Evolutionary conservation across 92 coral and sea anemone species (phyloP), one percentile per base, ranked within the genome.

Genomic region (Chrysogorgia sp.): DNA sequence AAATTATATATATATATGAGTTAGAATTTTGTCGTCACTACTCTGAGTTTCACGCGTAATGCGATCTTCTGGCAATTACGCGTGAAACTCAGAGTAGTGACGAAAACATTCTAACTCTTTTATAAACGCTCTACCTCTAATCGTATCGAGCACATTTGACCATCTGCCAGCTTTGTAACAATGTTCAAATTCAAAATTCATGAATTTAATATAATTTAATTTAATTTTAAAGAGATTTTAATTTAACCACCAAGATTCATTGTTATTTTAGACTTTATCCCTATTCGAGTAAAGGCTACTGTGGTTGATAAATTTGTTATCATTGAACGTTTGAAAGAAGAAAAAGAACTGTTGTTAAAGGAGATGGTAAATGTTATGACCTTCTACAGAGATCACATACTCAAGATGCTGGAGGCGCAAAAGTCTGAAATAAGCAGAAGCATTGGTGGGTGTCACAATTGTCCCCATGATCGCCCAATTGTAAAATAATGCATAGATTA

Each of bases 341-440:
- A 67, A 24, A 41, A 40, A 7, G 57, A 40, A 10, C 40, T 67
- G 56, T 67, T 67, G 56, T 21, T 40, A 20, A 35, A 25, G 30
- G 74, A 67, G 49, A 67, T 67, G 74, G 31, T 67, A 8, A 67
- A 67, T 43, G 35, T 67, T 67, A 67, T 67, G 74, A 49, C 34
- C 7, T 67, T 20, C 58, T 67, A 67, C 74, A 41, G 74, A 40
- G 74, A 67, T 49, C 34, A 24, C 13, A 55, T 67, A 19, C 58
- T 67, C 13, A 23, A 24, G 2, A 43, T 35, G 2, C 28, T 67
- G 74, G 57, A 67, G 17, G n/a, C 0, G 22, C 56, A 67, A 43
- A 31, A 40, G 0, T 2, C 20, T 10, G 74, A 43, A 26, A 67
- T 67, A 3, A 67, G 22, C 23, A 49, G 30, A 43, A 67, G 13